A percentile compares a stretch with the other conserved stretches of the same genome.
These are phyloP conservation scores for Catharus ustulatus DNA, from an alignment of 2,797 vertebrate genomes.

Conservation along the genomic window DNA sequence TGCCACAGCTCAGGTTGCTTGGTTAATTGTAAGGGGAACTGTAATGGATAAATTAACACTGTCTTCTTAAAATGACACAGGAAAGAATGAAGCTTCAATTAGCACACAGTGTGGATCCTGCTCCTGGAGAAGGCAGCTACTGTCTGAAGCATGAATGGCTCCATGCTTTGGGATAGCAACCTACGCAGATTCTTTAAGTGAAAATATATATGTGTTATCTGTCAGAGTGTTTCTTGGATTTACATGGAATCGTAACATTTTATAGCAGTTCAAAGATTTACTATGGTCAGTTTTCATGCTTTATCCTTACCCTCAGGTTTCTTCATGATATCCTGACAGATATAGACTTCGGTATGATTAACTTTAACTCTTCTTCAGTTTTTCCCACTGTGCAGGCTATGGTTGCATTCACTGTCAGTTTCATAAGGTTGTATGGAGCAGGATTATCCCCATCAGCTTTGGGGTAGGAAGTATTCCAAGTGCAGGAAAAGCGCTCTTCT, in stretches of 20 bases:
- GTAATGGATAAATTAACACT: background rate
- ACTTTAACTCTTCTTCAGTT: background rate
- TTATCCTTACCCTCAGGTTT: background rate
- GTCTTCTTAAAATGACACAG: background rate
- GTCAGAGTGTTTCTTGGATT: background rate
- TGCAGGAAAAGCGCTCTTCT: background rate
- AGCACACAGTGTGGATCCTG: background rate
- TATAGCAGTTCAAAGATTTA: background rate
- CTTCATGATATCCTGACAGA: background rate
- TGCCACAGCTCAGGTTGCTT: background rate
- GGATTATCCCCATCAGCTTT: background rate
- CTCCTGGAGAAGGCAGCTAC: background rate
- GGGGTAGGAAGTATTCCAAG: background rate
- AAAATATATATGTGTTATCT: background rate
- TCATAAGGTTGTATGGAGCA: background rate
- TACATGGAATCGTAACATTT: background rate
- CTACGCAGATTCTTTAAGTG: background rate
- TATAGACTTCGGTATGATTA: background rate
- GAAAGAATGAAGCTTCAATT: rapidly evolving
- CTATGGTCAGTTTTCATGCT: background rate
- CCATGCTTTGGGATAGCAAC: background rate
- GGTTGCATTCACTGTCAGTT: background rate
- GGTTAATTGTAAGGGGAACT: background rate
- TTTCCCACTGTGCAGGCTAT: background rate
- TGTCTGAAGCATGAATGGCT: background rate